Evolutionary conservation across 2,113 vertebrate species (phyloP).

Genomic region (Jacana jacana): DNA sequence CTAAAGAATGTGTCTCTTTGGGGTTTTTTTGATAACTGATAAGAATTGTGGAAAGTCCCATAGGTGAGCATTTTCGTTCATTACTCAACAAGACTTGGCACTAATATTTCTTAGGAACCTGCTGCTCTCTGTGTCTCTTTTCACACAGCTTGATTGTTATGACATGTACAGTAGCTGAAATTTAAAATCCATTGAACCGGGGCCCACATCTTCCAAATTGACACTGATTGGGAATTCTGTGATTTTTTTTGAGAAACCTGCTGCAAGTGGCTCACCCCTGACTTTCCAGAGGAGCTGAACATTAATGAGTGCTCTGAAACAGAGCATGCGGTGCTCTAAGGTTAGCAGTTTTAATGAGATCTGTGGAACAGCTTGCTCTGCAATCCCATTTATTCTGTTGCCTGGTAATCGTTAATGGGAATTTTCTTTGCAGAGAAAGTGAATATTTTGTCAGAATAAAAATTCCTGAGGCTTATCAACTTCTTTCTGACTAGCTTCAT

Average conservation of each 20-base stretch:
- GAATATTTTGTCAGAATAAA: neutral
- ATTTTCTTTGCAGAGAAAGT: neutral
- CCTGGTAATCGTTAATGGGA: neutral
- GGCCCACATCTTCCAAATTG: neutral
- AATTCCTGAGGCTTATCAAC: neutral
- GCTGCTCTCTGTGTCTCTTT: neutral
- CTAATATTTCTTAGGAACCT: conserved; percentile 17
- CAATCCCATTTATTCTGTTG: neutral
- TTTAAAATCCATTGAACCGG: conserved; percentile 2
- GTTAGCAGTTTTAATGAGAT: conserved; percentile 1
- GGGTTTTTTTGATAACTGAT: neutral
- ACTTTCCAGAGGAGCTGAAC: neutral
- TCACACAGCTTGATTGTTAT: neutral
- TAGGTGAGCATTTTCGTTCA: conserved; percentile 41
- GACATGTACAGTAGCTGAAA: conserved; percentile 2
- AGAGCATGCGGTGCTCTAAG: neutral
- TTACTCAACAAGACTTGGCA: conserved; percentile 26
- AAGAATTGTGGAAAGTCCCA: conserved; percentile 48
- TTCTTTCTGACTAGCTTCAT: neutral
- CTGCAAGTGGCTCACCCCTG: neutral
- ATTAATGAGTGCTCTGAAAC: neutral
- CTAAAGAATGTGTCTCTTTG: neutral
- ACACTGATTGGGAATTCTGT: neutral
- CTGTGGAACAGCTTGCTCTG: neutral
- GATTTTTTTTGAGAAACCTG: neutral